Base-by-base conservation (phyloP, 2,888 invertebrate species). In the Malthinus seriepunctatus region DNA sequence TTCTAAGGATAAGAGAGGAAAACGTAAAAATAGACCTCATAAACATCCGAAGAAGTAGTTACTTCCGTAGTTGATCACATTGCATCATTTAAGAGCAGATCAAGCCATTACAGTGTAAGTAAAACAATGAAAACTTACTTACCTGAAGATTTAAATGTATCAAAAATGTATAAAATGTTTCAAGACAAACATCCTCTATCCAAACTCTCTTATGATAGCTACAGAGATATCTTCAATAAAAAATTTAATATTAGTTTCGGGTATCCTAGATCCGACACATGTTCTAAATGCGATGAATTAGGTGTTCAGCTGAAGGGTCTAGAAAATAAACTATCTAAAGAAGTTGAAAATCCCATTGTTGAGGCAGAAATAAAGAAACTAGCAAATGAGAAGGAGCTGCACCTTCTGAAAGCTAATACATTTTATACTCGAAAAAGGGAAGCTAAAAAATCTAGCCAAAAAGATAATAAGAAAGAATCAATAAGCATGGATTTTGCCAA, bases 251-350 rank as follows among this genome's bases (percentile, higher is more conserved):
- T 67, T 34, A 42, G 45, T 14, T 67, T 66, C 54, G 67, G 67
- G 38, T 69, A 68, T 53, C 68, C 67, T 35, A 52, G 63, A 31
- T 54, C 50, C 15, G 66, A 67, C 39, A 66, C 66, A 3, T 66
- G 66, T 39, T 52, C 62, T 48, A 57, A 50, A 14, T 63, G 65
- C 47, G 63, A 66, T 35, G 35, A 35, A 35, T 23, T 23, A 23
- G 23, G 23, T 23, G 23, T 53, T 57, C 56, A 23, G 23, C 23
- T 23, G 23, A 23, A 23, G 5, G 23, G 23, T 23, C 23, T 23
- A 23, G 23, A 23, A 23, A 23, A 23, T 23, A 23, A 23, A 23
- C 23, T 23, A 23, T 23, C 23, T 5, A 23, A 23, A 5, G 23
- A 23, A 5, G 23, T 5, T 23, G 23, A 23, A 23, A 23, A 23